Percentiles rank a stretch among this genome's conserved stretches.
Conservation (phyloP, 2,797 vertebrate genomes). For the Tapera naevia region DNA sequence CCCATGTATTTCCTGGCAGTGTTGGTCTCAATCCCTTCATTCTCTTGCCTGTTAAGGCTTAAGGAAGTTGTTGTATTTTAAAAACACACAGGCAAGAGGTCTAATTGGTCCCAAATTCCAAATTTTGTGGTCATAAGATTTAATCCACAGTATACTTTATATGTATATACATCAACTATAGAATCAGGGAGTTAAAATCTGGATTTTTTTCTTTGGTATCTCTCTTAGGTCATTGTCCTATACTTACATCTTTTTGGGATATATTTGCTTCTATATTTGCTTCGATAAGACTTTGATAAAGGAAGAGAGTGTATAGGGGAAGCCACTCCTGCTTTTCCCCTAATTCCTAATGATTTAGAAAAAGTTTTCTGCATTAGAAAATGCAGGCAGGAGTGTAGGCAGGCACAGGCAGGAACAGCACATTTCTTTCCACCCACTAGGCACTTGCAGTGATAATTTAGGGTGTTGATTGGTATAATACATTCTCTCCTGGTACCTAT, state of each 20-base stretch:
- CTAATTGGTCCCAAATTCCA: not conserved
- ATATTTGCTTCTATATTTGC: not conserved
- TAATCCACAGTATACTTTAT: not conserved
- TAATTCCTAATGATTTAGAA: not conserved
- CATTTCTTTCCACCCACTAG: not conserved
- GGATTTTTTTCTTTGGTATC: not conserved
- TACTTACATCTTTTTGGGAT: not conserved
- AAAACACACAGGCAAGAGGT: no score
- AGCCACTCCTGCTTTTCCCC: not conserved
- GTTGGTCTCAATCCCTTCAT: no score
- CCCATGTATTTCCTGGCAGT: no score
- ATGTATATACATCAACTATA: not conserved
- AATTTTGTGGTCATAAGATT: not conserved
- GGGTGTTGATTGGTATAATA: not conserved
- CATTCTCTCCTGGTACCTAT: not conserved
- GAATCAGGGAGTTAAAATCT: not conserved
- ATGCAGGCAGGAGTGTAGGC: not conserved
- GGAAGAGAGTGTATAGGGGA: not conserved
- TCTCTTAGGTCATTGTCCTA: not conserved
- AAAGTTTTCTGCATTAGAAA: not conserved
- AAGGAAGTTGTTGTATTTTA: no score
- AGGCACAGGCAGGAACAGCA: not conserved
- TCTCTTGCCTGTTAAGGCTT: no score
- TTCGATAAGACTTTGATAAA: not conserved
- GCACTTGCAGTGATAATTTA: not conserved